Evolutionary conservation across 2,113 vertebrate genomes (phyloP).

Genomic region (Ochotona princeps): DNA sequence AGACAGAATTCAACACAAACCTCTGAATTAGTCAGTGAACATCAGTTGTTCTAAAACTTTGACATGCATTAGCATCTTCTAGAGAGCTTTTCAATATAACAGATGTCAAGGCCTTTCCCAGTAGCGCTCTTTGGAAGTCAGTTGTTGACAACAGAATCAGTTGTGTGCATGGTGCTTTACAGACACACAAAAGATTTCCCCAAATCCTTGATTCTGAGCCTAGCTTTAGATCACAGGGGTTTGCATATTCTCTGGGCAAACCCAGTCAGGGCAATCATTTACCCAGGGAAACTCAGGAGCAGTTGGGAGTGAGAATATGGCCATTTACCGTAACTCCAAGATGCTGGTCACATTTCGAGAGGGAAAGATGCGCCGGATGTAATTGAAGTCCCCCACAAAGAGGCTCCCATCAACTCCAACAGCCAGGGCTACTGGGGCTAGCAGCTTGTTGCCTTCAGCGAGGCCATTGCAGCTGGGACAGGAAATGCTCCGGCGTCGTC

Average conservation of each 20-base stretch:
- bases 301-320: not conserved
- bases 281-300: not conserved
- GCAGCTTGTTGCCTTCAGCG: conserved; percentile 97
- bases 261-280: too few species aligned
- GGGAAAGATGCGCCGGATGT: conserved; percentile 96
- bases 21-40: not conserved
- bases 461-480: conserved; percentile 99
- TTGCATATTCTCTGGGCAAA: not conserved
- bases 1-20: not conserved
- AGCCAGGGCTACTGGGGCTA: conserved; percentile 98
- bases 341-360: conserved; percentile 98
- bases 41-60: not conserved
- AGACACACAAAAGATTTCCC: not conserved
- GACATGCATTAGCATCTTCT: not conserved
- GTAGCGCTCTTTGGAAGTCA: not conserved
- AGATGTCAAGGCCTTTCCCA: not conserved
- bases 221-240: not conserved
- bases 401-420: conserved; percentile 97
- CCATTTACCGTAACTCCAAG: conserved; percentile 94
- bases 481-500: conserved; percentile 96
- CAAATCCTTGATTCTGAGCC: not conserved
- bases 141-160: not conserved
- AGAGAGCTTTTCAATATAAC: not conserved
- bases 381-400: conserved; percentile 98
- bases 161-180: not conserved